Conservation (phyloP, 2,888 invertebrate genomes). For the Atherix ibis region DNA sequence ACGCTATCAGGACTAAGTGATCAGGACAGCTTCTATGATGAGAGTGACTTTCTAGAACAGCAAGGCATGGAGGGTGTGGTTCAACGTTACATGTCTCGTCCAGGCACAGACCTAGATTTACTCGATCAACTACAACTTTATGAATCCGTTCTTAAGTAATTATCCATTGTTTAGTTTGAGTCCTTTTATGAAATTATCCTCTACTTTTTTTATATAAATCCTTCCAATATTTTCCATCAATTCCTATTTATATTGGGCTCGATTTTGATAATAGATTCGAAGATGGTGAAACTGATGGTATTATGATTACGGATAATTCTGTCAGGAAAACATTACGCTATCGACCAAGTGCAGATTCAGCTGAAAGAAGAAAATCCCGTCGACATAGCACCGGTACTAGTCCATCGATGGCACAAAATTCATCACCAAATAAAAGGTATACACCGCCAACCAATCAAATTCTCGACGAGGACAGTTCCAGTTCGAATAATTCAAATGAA, state of each 20-base stretch:
- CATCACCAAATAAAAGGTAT: conserved; percentile 22
- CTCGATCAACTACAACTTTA: conserved; percentile 88
- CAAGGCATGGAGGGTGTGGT: conserved; percentile 81
- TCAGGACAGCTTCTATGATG: conserved; percentile 94
- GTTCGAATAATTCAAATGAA: conserved; percentile 36
- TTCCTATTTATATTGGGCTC: too few relatives aligned
- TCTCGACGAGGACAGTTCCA: conserved; percentile 35
- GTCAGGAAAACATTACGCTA: conserved; percentile 58
- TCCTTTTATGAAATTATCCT: too few relatives aligned
- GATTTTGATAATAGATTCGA: conserved; percentile 29
- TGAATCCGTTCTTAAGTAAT: conserved; percentile 80
- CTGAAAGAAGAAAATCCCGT: conserved; percentile 63
- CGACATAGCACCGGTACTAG: conserved; percentile 56
- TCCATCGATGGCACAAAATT: conserved; percentile 29
- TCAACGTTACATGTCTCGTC: conserved; percentile 77
- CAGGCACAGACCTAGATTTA: conserved; percentile 83
- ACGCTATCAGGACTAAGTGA: conserved; percentile 85
- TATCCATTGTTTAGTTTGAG: conserved; percentile 43
- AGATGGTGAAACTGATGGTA: conserved; percentile 38
- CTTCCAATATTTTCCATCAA: too few relatives aligned
- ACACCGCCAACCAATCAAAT: conserved; percentile 21
- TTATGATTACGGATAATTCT: conserved; percentile 48
- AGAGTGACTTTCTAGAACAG: conserved; percentile 89
- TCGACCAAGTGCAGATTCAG: conserved; percentile 41
- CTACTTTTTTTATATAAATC: too few relatives aligned